Evolutionary conservation across 2,888 invertebrate genomes (phyloP).

Genomic region (Philonicus albiceps): DNA sequence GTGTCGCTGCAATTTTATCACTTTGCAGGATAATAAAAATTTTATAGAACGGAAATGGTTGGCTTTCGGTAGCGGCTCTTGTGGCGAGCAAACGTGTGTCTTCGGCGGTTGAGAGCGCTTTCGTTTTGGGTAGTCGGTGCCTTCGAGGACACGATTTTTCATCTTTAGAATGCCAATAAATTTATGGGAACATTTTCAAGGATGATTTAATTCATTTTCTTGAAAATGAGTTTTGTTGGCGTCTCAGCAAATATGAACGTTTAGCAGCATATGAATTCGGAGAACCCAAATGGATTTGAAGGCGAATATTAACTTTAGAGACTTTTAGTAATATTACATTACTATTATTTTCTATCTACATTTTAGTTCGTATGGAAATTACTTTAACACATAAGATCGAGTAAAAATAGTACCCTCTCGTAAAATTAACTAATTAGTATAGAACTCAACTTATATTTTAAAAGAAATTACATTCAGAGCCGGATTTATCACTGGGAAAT

Average conservation of each 20-base stretch:
- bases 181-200: not conserved
- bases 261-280: too few species aligned
- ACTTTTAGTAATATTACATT: too few species aligned
- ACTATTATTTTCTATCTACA: too few species aligned
- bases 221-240: not conserved
- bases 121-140: not conserved
- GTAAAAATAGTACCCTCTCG: too few species aligned
- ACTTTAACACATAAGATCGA: too few species aligned
- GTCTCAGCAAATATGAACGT: not conserved
- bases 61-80: not conserved
- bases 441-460: too few species aligned
- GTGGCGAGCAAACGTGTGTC: not conserved
- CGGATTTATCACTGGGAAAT: too few species aligned
- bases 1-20: conserved; percentile 10
- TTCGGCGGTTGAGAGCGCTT: not conserved
- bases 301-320: too few species aligned
- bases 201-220: not conserved
- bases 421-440: too few species aligned
- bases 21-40: conserved; percentile 7
- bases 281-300: too few species aligned
- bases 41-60: not conserved
- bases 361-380: too few species aligned
- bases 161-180: not conserved
- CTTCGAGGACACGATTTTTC: not conserved
- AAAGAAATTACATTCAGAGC: too few species aligned